These are phyloP conservation scores for Keiferia lycopersicella DNA, from an alignment of 2,888 invertebrate genomes.

Conservation along the genomic window DNA sequence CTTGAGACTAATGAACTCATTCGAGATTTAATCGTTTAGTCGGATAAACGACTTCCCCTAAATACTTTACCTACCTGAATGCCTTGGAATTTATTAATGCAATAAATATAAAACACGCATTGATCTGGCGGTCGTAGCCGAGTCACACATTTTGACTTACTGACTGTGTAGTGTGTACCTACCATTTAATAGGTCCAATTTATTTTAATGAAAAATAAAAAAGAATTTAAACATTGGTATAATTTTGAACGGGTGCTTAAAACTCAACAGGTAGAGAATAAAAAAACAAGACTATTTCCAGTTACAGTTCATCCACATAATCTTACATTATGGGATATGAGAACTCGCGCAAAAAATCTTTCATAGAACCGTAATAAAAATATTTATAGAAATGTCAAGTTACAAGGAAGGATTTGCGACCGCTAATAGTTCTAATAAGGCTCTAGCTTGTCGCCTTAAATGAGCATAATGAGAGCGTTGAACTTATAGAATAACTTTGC, in stretches of 20 bases:
- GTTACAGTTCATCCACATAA: too few relatives aligned
- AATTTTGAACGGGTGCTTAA: too few relatives aligned
- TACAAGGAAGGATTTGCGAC: conserved; percentile 3
- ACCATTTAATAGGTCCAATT: too few relatives aligned
- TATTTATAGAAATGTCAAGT: background rate
- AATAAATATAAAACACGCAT: background rate
- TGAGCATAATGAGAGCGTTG: conserved; percentile 44
- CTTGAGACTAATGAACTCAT: conserved; percentile 14
- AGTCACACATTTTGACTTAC: background rate
- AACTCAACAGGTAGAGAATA: too few relatives aligned
- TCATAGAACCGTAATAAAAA: background rate
- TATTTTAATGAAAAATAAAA: too few relatives aligned
- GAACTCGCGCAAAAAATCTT: too few relatives aligned
- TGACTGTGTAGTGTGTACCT: background rate
- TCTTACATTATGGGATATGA: too few relatives aligned
- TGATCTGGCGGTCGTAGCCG: background rate
- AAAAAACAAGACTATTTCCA: too few relatives aligned
- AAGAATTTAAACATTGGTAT: too few relatives aligned
- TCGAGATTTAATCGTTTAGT: background rate
- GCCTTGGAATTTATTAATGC: background rate
- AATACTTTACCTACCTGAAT: background rate
- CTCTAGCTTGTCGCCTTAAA: conserved; percentile 41
- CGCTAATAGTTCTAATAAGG: conserved; percentile 18
- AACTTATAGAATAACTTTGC: conserved; percentile 36
- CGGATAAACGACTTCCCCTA: background rate